Evolutionary conservation across 2,797 vertebrate genomes (phyloP), one percentile per base, ranked within the genome.

Genomic region (Denticeps clupeoides): DNA sequence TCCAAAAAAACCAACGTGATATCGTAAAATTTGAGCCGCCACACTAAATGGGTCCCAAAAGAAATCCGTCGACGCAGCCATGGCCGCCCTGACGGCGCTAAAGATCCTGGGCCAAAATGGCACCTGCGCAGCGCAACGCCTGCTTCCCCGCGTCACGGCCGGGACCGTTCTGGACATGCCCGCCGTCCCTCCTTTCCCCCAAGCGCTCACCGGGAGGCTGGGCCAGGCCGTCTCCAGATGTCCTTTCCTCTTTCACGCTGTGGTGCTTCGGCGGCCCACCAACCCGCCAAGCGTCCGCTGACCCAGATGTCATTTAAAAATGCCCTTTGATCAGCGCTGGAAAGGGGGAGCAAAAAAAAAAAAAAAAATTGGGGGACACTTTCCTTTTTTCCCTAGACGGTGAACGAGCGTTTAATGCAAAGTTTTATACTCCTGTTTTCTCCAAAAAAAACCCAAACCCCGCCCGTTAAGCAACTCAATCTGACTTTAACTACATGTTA

Each of bases 271-370:
- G 53, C 53, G 49, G 63, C 44, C 58, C 55, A 54, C 53, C 45
- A 42, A 53, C 49, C 41, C 46, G 50, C 62, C 60, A 63, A 63
- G 60, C 60, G 64, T 63, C 64, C 49, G 47, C 49, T 49, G 55
- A 60, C 56, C 60, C 60, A 58, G 63, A 67, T 63, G 64, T 62
- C 60, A 58, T 55, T 52, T 51, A 58, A 58, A 60, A 28, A 53
- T 23, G 23, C 51, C 28, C 49, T 63, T 60, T 60, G 58, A 66
- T 63, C 55, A 60, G 43, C 49, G 10, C n/a, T 26, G 50, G 35
- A 29, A 48, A 21, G 18, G 38, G 8, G 4, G 16, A 21, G 16
- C 10, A 7, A 10, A 38, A 18, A 35, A 19, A 11, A 4, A 16
- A 18, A 15, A 7, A 19, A 18, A 16, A 38, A 15, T 37, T 18